phyloP scores from a whole-genome alignment of 2,888 invertebrate species.

The Entomobrya multifasciata region DNA sequence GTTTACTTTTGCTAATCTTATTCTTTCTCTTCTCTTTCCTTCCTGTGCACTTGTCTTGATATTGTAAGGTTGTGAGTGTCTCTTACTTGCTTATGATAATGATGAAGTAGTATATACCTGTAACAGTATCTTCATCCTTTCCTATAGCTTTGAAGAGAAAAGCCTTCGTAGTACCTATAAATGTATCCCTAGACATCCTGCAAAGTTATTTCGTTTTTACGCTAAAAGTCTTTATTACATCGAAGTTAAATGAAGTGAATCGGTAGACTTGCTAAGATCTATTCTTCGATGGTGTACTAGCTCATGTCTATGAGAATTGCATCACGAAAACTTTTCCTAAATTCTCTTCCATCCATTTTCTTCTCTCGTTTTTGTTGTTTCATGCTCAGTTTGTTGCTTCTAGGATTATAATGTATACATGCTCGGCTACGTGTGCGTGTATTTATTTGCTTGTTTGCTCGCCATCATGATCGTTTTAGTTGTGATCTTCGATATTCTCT shows the following conservation, averaged over 20 bases:
- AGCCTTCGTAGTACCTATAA: too few relatives aligned
- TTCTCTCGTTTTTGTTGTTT: slow-evolving; percentile 44
- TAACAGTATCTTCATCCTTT: background rate
- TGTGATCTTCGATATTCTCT: background rate
- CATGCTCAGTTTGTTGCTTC: slow-evolving; percentile 62
- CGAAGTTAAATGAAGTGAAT: slow-evolving; percentile 57
- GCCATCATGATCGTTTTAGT: background rate
- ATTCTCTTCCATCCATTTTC: slow-evolving; percentile 62
- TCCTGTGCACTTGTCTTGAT: background rate
- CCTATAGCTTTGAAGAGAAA: background rate
- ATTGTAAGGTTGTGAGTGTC: background rate
- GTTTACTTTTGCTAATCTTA: slow-evolving; percentile 46
- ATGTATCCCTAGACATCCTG: background rate
- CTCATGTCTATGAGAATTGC: background rate
- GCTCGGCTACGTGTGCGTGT: background rate
- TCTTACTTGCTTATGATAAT: background rate
- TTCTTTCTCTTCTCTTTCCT: slow-evolving; percentile 22
- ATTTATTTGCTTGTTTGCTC: slow-evolving; percentile 41
- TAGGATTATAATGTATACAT: background rate
- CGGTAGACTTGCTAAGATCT: background rate
- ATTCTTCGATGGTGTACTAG: background rate
- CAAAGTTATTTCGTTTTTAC: background rate
- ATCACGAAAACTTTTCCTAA: slow-evolving; percentile 28
- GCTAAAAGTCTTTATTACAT: too few relatives aligned
- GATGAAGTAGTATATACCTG: slow-evolving; percentile 10